phyloP scores from a whole-genome alignment of 2,797 vertebrate genomes.

The Hylomyscus alleni region DNA sequence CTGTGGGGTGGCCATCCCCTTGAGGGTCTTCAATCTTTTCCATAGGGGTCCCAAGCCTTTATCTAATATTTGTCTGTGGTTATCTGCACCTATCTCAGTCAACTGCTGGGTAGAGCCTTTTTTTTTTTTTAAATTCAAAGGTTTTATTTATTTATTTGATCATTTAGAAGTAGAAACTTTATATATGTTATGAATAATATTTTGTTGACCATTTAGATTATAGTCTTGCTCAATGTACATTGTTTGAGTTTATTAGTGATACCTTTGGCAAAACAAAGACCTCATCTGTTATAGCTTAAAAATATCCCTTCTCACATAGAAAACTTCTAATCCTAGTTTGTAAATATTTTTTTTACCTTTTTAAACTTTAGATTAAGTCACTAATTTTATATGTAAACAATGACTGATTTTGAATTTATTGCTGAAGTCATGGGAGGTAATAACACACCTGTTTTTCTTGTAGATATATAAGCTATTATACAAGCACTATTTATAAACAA shows the following conservation, averaged over 20 bases:
- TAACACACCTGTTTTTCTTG: neutral
- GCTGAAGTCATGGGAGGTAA: neutral
- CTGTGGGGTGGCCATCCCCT: neutral
- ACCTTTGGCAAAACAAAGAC: slow-evolving; percentile 17
- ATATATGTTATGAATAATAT: slow-evolving; percentile 47
- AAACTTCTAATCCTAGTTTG: neutral
- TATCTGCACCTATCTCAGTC: neutral
- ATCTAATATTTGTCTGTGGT: neutral
- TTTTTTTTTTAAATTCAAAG: neutral
- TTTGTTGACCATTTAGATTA: neutral
- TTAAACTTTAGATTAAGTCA: neutral
- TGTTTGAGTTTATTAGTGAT: neutral
- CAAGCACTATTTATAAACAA: slow-evolving; percentile 49
- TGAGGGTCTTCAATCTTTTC: neutral
- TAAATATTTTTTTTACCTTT: slow-evolving; percentile 46
- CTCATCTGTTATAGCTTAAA: slow-evolving; percentile 31
- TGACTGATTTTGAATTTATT: slow-evolving; percentile 51
- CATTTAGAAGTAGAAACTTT: neutral
- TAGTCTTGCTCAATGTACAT: neutral
- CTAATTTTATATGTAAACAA: neutral
- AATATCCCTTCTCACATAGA: neutral
- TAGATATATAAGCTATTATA: neutral
- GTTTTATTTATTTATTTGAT: neutral
- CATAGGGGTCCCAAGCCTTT: neutral
- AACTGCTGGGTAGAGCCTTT: neutral